Base-by-base conservation (phyloP, 1,140 invertebrate genomes). In the Drosophila ohnishii region DNA sequence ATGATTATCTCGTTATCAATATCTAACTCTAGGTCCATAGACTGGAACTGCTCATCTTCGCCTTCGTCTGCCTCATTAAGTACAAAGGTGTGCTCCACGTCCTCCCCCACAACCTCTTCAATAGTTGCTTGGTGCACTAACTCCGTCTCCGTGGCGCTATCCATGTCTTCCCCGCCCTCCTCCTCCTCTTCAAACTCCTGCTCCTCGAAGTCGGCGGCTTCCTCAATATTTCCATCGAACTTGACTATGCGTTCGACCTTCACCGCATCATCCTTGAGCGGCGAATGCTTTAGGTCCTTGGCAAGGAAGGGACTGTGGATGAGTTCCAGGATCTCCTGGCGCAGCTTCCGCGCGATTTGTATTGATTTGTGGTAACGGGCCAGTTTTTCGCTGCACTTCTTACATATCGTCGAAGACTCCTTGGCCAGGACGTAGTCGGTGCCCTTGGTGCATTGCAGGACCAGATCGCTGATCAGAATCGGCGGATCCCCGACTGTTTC, bases 1-100 rank as follows among this genome's bases (percentile, higher is more conserved):
- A 88, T 88, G 35, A 88, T 83, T 35, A 88, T 88, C 30, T 88
- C 84, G 40, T 80, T 89, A 11, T 88, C 84, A 25, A 88, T 89
- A 55, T 88, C 80, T 30, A 85, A 60, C 9, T 87, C 80, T 19
- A 88, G 32, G 32, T 84, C 70, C 28, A 88, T 74, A 0, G 85
- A 51, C 1, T 88, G 77, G 8, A 66, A 63, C 50, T 83, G 79
- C 11, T 78, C 84, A 9, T 80, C 75, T 1, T 61, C 70, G 10
- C 64, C 81, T 1, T 50, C 45, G 6, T 64, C 63, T 1, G 66
- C 64, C 47, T 69, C 51, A 10, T 86, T 88, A 2, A 73, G 32
- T 9, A 73, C 48, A 11, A 71, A 57, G 14, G 61, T 35, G 9
- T 78, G 75, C 28, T 80, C 67, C 14, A 66, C 72, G 2, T 55